Evolutionary conservation across 2,113 vertebrate genomes (phyloP), one percentile per base, ranked within the genome.

Genomic region (Riparia riparia): DNA sequence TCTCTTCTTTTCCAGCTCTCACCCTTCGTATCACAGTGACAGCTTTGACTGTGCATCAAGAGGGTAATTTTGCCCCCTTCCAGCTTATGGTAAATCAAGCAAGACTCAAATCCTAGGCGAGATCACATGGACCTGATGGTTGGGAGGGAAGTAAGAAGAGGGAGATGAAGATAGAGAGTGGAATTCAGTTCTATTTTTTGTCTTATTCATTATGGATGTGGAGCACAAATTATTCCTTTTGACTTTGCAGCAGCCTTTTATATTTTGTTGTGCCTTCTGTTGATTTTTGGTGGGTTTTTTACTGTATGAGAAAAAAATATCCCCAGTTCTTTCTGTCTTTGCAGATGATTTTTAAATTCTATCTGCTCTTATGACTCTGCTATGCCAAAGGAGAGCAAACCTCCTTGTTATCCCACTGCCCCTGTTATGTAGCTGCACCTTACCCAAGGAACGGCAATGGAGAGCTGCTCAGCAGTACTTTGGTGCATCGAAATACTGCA

Each of bases 1-100:
- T 91, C 39, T 11, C 83, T 68, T 69, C 64, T 77, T 63, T 83
- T 80, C 49, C 63, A 82, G 71, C 74, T 93, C 94, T 82, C 57
- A 65, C 54, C 17, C 79, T 77, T 50, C 1, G 0, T 41, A 53
- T 34, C 20, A 49, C 54, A 80, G 57, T 50, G 72, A 64, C 61
- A 79, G 83, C 37, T 83, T 78, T 81, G 60, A 68, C 29, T 71
- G 20, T 34, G 34, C 56, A 56, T 69, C 79, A 82, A 65, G 66
- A 91, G 31, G n/a, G 39, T 69, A 65, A 82, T 85, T 87, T 89
- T 89, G 32, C 65, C 8, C 65, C 19, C 22, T 86, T 91, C 70
- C 72, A 60, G 66, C 29, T 80, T 61, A 57, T 66, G 53, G 61
- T 61, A 89, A 96, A 90, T 85, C 37, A 89, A 69, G 34, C 18